phyloP scores from a whole-genome alignment of 2,797 vertebrate species.

The Morus bassanus region DNA sequence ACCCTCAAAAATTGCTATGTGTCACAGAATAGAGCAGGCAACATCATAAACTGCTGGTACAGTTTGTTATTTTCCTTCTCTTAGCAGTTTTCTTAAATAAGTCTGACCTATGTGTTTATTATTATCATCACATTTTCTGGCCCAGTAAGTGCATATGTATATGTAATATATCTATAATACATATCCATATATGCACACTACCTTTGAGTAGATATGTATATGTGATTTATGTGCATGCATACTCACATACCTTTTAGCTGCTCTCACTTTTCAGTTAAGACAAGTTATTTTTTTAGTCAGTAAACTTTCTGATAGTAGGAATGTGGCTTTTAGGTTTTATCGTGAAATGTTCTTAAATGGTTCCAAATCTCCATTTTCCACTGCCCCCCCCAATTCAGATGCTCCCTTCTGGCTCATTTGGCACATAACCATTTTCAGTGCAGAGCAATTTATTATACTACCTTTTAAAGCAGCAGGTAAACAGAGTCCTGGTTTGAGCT shows the following conservation, averaged over 20 bases:
- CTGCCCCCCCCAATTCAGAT: not conserved
- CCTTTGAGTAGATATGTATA: not conserved
- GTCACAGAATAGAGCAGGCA: not conserved
- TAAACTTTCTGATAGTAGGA: not conserved
- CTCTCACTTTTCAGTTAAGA: not conserved
- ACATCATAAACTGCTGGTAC: not conserved
- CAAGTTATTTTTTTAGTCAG: not conserved
- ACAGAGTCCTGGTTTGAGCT: not conserved
- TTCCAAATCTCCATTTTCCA: not conserved
- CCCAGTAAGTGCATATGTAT: not conserved
- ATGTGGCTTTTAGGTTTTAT: not conserved
- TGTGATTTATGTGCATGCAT: not conserved
- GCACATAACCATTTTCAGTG: not conserved
- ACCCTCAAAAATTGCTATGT: not conserved
- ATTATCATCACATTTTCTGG: not conserved
- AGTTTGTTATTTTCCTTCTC: not conserved
- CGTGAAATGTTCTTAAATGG: not conserved
- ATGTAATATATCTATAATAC: not conserved
- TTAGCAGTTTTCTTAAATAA: not conserved
- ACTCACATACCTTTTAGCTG: not conserved
- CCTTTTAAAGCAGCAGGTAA: not conserved
- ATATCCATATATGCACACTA: not conserved
- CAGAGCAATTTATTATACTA: not conserved
- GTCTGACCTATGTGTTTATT: not conserved
- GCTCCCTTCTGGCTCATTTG: not conserved